Base-by-base conservation (phyloP, 2,113 vertebrate species). In the Balaenoptera acutorostrata region DNA sequence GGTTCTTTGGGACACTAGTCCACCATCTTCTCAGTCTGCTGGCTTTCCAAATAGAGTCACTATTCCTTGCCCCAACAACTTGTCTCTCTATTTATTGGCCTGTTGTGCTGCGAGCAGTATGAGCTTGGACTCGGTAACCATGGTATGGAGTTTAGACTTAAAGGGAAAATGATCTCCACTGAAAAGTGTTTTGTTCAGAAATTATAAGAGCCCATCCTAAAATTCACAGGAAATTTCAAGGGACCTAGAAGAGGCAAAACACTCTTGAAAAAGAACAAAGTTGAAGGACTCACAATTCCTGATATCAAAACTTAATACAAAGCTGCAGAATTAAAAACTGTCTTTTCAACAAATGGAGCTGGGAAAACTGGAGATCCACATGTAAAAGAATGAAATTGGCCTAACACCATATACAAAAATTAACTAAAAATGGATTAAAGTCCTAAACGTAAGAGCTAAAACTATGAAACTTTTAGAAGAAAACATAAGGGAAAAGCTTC, bases 151-250 rank as follows among this genome's bases (percentile, higher is more conserved):
- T 96, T 94, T 63, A 64, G 64, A 61, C 25, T 41, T 82, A 8
- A 74, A 72, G n/a, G 33, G 11, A 17, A 92, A 41, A 17, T 82
- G 49, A 12, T 31, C 33, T 27, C 29, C 29, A 52, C 0, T 52
- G 9, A 29, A 63, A 86, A 80, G 57, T 81, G 52, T 72, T 41
- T 29, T 84, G 36, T 44, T 83, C 57, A 55, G 83, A 94, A 92
- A 85, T 52, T 52, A 52, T 39, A 66, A 31, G 23, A 14, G 46
- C 33, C 6, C 21, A 72, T 88, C 46, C 39, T 88, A 64, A 66
- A 74, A 82, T 64, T 82, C 36, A 5, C 25, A 7, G 57, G 12
- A 2, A 46, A 66, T 46, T 41, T 49, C 21, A 82, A 82, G 68
- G 18, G 25, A 20, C 29, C 36, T 23, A 8, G 39, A 75, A 57